Evolutionary conservation across 1,140 invertebrate genomes (phyloP).

Genomic region (Trichoplusia ni): DNA sequence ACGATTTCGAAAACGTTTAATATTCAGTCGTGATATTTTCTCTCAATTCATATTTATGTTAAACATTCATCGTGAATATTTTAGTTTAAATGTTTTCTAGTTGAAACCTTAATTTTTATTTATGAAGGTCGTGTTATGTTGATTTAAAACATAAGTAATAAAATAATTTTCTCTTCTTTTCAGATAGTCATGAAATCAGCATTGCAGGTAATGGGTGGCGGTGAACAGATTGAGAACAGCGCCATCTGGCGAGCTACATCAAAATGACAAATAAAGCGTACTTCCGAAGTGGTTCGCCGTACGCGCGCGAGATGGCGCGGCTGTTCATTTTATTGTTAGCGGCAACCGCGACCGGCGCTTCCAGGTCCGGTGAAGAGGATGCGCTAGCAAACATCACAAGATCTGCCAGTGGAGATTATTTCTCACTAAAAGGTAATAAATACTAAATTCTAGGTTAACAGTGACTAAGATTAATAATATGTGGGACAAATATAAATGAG

Average conservation of each 20-base stretch:
- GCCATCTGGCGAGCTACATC: slow-evolving; percentile 43
- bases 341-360: slow-evolving; percentile 31
- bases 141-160: not conserved
- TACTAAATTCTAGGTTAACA: not conserved
- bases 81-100: slow-evolving; percentile 10
- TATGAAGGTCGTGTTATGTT: not conserved
- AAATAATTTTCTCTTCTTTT: slow-evolving; percentile 26
- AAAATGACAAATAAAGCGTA: slow-evolving; percentile 41
- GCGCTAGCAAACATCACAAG: slow-evolving; percentile 69
- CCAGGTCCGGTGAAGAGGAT: slow-evolving; percentile 58
- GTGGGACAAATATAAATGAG: no score
- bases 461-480: not conserved
- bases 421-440: slow-evolving; percentile 64
- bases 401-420: slow-evolving; percentile 65
- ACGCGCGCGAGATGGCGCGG: slow-evolving; percentile 59
- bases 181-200: slow-evolving; percentile 28
- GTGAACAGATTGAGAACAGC: slow-evolving; percentile 28
- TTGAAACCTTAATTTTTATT: not conserved
- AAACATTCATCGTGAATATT: slow-evolving; percentile 16
- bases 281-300: slow-evolving; percentile 24
- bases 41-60: slow-evolving; percentile 21
- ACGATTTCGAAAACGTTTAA: slow-evolving; percentile 48
- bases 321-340: slow-evolving; percentile 47
- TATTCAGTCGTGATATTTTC: slow-evolving; percentile 31
- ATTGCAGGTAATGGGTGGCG: slow-evolving; percentile 29